Conservation (phyloP, 2,888 invertebrate species). For the Drosophila aldrichi region DNA sequence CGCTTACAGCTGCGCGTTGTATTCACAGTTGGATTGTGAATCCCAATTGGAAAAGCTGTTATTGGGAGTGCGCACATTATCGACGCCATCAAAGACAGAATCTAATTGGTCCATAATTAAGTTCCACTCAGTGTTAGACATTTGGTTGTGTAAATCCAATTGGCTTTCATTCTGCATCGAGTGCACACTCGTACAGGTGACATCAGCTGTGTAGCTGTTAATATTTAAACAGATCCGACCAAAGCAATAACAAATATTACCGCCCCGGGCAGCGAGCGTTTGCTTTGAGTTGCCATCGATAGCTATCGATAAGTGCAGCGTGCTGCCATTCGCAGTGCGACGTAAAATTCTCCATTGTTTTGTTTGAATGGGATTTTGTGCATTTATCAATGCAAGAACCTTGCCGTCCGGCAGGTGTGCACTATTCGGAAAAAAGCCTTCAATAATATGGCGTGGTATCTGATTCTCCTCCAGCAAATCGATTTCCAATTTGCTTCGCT, state of each 20-base stretch:
- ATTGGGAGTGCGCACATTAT: background rate
- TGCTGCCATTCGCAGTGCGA: background rate
- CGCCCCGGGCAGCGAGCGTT: background rate
- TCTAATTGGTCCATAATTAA: background rate
- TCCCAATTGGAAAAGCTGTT: background rate
- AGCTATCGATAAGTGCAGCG: constrained; percentile 3
- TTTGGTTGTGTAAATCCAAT: too few species aligned
- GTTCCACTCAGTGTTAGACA: background rate
- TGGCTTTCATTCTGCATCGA: background rate
- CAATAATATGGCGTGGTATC: background rate
- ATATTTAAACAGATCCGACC: constrained; percentile 11
- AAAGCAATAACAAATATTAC: constrained; percentile 1
- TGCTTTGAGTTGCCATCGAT: constrained; percentile 7
- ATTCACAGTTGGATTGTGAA: background rate
- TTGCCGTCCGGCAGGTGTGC: background rate
- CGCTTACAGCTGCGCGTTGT: background rate
- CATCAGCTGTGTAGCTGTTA: background rate
- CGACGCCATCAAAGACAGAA: background rate
- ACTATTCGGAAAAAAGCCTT: background rate
- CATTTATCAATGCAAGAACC: background rate
- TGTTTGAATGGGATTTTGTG: constrained; percentile 8
- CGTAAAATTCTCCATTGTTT: background rate
- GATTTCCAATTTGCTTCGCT: background rate
- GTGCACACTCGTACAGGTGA: background rate
- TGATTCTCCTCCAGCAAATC: background rate